phyloP scores from a whole-genome alignment of 2,888 invertebrate species.

The Tiliacea citrago region DNA sequence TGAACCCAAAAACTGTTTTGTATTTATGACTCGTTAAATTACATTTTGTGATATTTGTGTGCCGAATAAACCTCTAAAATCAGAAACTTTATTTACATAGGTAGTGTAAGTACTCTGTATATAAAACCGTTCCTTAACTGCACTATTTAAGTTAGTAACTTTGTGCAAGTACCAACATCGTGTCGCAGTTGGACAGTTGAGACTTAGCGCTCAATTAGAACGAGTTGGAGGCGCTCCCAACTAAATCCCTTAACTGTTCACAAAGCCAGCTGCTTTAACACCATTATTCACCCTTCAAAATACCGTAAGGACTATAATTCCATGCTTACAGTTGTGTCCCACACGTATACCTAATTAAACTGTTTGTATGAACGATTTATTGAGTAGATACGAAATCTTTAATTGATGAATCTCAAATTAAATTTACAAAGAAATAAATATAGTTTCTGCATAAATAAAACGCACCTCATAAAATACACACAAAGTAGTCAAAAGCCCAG shows the following conservation, averaged over 20 bases:
- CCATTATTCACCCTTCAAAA: background rate
- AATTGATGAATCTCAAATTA: no score
- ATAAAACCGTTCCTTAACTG: background rate
- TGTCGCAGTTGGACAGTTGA: conserved; percentile 2
- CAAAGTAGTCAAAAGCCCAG: background rate
- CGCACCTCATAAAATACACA: background rate
- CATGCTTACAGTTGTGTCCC: no score
- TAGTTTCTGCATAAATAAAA: background rate
- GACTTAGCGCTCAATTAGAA: background rate
- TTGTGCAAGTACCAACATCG: background rate
- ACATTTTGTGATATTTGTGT: background rate
- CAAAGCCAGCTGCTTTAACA: no score
- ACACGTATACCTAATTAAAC: background rate
- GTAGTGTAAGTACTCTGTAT: background rate
- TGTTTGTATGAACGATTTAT: background rate
- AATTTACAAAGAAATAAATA: background rate
- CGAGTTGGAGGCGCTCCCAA: background rate
- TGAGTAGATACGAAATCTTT: background rate
- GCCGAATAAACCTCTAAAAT: no score
- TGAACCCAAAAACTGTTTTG: background rate
- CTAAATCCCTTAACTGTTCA: background rate
- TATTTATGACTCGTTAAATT: background rate
- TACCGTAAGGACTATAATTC: no score
- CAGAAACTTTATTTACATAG: background rate
- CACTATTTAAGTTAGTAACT: background rate